These are phyloP conservation scores for Hypomecis atomaria DNA, from an alignment of 2,888 invertebrate species.

Conservation along the genomic window DNA sequence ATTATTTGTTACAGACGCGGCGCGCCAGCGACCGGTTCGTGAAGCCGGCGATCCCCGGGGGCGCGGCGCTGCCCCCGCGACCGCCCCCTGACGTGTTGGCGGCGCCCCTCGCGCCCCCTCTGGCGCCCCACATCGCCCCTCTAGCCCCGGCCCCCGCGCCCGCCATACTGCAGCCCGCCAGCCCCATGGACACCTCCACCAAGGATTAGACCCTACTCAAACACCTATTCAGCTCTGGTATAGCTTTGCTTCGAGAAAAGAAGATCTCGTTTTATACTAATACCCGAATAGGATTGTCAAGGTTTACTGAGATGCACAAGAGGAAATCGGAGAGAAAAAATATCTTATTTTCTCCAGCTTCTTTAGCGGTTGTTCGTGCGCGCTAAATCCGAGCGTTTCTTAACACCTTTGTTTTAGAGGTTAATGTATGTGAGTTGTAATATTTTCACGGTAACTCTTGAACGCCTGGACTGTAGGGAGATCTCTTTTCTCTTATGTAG, in stretches of 20 bases:
- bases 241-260: slow-evolving; percentile 11
- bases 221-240: slow-evolving; percentile 27
- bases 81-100: slow-evolving; percentile 35
- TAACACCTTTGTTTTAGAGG: too few relatives aligned
- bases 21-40: slow-evolving; percentile 92
- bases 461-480: too few relatives aligned
- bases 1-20: slow-evolving; percentile 75
- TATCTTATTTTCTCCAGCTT: too few relatives aligned
- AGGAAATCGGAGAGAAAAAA: too few relatives aligned
- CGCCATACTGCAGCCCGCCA: slow-evolving; percentile 77
- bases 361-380: too few relatives aligned
- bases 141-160: slow-evolving; percentile 33
- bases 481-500: not conserved
- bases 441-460: too few relatives aligned
- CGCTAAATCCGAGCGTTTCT: too few relatives aligned
- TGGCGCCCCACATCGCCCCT: slow-evolving; percentile 39
- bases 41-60: slow-evolving; percentile 92
- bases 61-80: slow-evolving; percentile 57
- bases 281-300: too few relatives aligned
- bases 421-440: too few relatives aligned
- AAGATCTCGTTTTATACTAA: not conserved
- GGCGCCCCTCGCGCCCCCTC: slow-evolving; percentile 45
- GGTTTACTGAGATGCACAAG: too few relatives aligned
- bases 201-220: slow-evolving; percentile 74
- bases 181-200: slow-evolving; percentile 90